These are phyloP conservation scores for Colostygia pectinataria DNA, from an alignment of 2,888 invertebrate genomes.

Conservation along the genomic window DNA sequence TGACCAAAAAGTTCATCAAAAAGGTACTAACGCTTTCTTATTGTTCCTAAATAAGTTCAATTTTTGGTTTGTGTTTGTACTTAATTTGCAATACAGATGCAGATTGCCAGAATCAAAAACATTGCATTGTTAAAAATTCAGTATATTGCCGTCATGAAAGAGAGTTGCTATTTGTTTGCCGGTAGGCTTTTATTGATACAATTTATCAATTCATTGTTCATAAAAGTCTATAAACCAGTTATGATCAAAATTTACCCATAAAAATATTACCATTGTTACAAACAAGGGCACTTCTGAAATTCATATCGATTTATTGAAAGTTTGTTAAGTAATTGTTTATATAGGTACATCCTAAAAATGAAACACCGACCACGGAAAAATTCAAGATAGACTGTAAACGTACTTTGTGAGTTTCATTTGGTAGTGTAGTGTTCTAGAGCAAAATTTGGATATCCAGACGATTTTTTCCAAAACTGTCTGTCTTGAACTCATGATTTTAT, in stretches of 20 bases:
- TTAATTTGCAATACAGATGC: not conserved
- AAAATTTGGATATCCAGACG: too few relatives aligned
- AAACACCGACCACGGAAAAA: too few relatives aligned
- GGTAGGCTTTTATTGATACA: not conserved
- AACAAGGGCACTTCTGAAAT: constrained; percentile 1
- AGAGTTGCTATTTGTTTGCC: not conserved
- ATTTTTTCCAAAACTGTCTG: too few relatives aligned
- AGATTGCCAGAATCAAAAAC: not conserved
- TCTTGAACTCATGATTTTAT: too few relatives aligned
- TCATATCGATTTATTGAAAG: not conserved
- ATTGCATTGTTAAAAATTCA: not conserved
- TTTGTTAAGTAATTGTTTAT: not conserved
- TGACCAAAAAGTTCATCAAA: too few relatives aligned
- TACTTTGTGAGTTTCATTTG: too few relatives aligned
- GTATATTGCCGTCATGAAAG: not conserved
- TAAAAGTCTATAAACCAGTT: not conserved
- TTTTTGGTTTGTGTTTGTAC: not conserved
- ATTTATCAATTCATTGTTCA: constrained; percentile 5
- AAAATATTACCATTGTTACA: constrained; percentile 6
- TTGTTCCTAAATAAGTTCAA: too few relatives aligned
- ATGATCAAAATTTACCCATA: constrained; percentile 3
- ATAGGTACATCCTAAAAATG: too few relatives aligned
- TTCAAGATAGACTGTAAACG: too few relatives aligned
- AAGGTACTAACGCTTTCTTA: too few relatives aligned
- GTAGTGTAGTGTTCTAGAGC: too few relatives aligned